Evolutionary conservation across 2,888 invertebrate species (phyloP), one percentile per base, ranked within the genome.

Genomic region (Andricus curvator): DNA sequence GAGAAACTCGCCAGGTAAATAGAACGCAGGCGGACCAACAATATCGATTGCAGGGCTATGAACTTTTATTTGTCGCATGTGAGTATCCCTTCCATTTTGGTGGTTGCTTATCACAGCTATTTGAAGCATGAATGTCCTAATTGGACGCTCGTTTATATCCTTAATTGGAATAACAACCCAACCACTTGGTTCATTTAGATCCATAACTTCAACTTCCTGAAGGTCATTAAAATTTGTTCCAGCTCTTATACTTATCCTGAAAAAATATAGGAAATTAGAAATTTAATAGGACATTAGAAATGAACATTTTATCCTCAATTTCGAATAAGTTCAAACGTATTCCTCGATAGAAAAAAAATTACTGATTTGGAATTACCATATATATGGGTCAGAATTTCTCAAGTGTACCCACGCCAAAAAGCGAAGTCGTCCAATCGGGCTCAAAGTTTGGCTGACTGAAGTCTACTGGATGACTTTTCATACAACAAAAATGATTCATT

Each of bases 1-100:
- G 25, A 96, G 96, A 92, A 97, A 98, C 90, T 96, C 96, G 64
- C 96, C 96, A 89, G 93, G 93, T 68, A 96, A 95, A 86, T 96
- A 94, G 88, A 96, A 95, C 29, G 96, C 93, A 20, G 96, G 94
- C 88, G 95, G 94, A 74, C 95, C 95, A 68, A 95, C 94, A 80
- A 94, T 94, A 90, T 96, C 95, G 88, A 88, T 94, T 85, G 94
- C 94, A 0, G 99, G 98, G 76, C 99, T 98, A 91, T 99, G 98
- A 79, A 99, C 96, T 93, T 98, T 98, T 82, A 99, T 98, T 93
- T 98, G 98, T 78, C 99, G 94, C 95, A 99, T 97, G 90, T 99
- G 99, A 1, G 99, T 99, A 91, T 99, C 99, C 83, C 99, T 94
- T 5, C 99, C 99, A 93, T 99, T 99, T 93, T 99, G 99, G 93